Base-by-base conservation (phyloP, 2,113 vertebrate species). In the zebrafish (Danio rerio) region DNA sequence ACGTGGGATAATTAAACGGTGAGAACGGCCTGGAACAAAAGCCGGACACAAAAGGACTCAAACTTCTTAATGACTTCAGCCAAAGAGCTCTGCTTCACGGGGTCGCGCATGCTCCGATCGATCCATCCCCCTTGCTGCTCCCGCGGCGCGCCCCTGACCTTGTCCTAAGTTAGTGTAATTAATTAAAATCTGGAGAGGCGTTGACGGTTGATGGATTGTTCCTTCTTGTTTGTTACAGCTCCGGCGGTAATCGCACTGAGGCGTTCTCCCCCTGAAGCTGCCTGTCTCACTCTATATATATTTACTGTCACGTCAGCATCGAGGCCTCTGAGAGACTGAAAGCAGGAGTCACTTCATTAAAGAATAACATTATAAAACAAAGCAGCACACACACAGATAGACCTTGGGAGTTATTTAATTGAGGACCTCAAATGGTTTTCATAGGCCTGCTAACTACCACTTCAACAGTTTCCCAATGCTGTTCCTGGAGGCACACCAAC, bases 141-240 rank as follows among this genome's bases (percentile, higher is more conserved):
- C 21, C 16, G 50, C 31, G 18, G 49, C 31, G 10, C 16, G 43
- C 72, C 55, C 50, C 72, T 82, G 81, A 82, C 81, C 81, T 82
- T 82, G 81, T 82, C 81, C 45, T 40, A 79, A 76, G 71, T 76
- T 77, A 76, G 71, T 56, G 81, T 82, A 82, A 82, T 82, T 82
- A 82, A 77, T 82, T 82, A 82, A 82, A 82, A 68, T 82, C 62
- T 58, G 62, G 62, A 65, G 18, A 74, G 43, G 52, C 8, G 72
- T 74, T 82, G 81, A 82, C 71, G 21, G 61, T 49, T 82, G 72
- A 82, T 82, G 72, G 74, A 82, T 77, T 45, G 61, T 80, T 81
- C 79, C 84, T 65, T 45, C 72, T 75, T 77, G 81, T 77, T 77
- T 82, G 55, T 49, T 56, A 82, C 55, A 68, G 45, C 63, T 47